These are phyloP conservation scores for Drosophila lutescens DNA, from an alignment of 2,888 invertebrate species.

Conservation along the genomic window DNA sequence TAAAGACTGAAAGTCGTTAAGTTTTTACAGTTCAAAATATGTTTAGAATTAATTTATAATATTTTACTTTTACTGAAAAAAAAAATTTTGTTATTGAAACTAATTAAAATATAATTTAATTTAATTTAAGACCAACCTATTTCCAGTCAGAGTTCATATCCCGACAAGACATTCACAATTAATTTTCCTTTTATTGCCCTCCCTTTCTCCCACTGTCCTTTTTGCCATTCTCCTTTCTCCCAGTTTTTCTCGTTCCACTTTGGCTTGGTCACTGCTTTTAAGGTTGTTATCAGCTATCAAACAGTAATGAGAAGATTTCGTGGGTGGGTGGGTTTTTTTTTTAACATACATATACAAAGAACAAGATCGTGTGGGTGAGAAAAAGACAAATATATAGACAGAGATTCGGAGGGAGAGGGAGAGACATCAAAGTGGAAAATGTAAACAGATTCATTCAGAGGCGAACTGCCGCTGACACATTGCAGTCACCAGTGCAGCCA, in stretches of 20 bases:
- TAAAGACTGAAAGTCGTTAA: not conserved
- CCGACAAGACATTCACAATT: not conserved
- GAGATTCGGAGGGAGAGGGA: constrained; percentile 2
- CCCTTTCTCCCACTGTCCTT: not conserved
- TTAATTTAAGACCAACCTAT: not conserved
- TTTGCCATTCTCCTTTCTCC: not conserved
- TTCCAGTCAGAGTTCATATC: not conserved
- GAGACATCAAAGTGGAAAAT: constrained; percentile 62
- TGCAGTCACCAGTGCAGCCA: constrained; percentile 37
- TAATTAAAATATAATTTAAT: no score
- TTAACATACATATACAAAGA: not conserved
- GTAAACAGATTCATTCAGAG: constrained; percentile 75
- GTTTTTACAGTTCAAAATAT: no score
- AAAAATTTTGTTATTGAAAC: no score
- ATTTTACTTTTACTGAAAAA: no score
- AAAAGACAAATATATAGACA: not conserved
- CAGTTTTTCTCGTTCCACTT: constrained; percentile 10
- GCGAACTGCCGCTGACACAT: constrained; percentile 72
- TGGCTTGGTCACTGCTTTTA: constrained; percentile 30
- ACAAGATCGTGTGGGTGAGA: constrained; percentile 18
- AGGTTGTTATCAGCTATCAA: constrained; percentile 70
- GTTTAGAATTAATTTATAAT: no score
- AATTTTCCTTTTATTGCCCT: not conserved
- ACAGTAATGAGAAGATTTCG: constrained; percentile 32
- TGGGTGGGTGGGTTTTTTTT: constrained; percentile 3